Percentiles rank a stretch among this genome's conserved stretches.
These are phyloP conservation scores for Thymelicus lineola DNA, from an alignment of 2,888 invertebrate species.

Conservation along the genomic window DNA sequence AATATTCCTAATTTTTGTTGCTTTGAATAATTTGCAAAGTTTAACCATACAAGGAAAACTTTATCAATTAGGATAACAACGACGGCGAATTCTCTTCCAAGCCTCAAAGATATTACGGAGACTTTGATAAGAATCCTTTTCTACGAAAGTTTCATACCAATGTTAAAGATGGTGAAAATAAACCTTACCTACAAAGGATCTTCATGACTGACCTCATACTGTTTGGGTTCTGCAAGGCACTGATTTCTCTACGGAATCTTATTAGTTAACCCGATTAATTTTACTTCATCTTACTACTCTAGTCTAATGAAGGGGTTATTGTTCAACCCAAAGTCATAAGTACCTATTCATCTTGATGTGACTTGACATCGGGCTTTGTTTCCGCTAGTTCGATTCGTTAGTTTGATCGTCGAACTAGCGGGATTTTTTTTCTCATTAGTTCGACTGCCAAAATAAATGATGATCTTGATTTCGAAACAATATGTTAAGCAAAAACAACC, in stretches of 20 bases:
- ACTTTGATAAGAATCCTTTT: slow-evolving; percentile 12
- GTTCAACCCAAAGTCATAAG: too few species aligned
- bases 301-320: too few species aligned
- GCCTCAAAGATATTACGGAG: slow-evolving; percentile 24
- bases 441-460: too few species aligned
- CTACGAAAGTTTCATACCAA: slow-evolving; percentile 2
- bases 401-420: too few species aligned
- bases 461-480: too few species aligned
- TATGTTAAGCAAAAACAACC: too few species aligned
- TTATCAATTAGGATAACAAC: slow-evolving; percentile 46
- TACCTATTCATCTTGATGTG: too few species aligned
- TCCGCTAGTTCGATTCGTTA: too few species aligned
- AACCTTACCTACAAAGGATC: background rate
- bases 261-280: too few species aligned
- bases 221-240: background rate
- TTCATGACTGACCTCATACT: background rate
- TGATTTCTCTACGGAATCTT: background rate
- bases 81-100: slow-evolving; percentile 61
- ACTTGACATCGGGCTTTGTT: too few species aligned
- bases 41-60: slow-evolving; percentile 38
- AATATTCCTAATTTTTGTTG: slow-evolving; percentile 19
- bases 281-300: too few species aligned
- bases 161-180: background rate
- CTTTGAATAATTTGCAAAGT: slow-evolving; percentile 23
- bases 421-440: too few species aligned